Evolutionary conservation across 2,888 invertebrate species (phyloP).

Genomic region (Plebejus melissa): DNA sequence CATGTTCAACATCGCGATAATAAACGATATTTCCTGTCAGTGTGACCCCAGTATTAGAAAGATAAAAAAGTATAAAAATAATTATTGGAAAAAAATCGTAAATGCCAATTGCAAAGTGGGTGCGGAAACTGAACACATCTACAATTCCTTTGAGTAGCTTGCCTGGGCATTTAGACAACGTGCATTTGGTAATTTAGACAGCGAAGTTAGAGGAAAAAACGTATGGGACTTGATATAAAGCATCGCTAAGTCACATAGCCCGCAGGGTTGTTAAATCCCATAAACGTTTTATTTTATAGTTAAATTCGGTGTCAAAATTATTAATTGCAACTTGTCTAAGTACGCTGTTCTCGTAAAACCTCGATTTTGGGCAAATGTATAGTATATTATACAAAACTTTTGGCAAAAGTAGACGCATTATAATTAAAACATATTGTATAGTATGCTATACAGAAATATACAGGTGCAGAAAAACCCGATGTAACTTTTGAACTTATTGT

Average conservation of each 20-base stretch:
- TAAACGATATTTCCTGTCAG: not conserved
- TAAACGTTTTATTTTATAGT: not conserved
- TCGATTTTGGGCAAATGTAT: not conserved
- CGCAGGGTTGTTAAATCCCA: not conserved
- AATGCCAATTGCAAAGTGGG: constrained; percentile 58
- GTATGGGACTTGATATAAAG: not conserved
- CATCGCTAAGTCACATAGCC: too few relatives aligned
- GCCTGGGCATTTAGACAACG: not conserved
- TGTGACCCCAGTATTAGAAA: not conserved
- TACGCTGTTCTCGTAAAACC: not conserved
- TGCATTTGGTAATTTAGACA: not conserved
- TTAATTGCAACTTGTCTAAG: not conserved
- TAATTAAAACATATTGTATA: not conserved
- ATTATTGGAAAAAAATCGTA: constrained; percentile 42
- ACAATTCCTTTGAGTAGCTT: constrained; percentile 23
- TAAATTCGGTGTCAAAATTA: not conserved
- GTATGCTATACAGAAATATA: too few relatives aligned
- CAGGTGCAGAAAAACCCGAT: not conserved
- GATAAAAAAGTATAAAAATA: constrained; percentile 23
- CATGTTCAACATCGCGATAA: not conserved
- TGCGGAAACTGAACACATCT: constrained; percentile 34
- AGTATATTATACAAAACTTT: not conserved
- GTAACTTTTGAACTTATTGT: not conserved
- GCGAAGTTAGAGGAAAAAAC: not conserved
- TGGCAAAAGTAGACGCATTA: not conserved